A percentile compares a stretch with the other conserved stretches of the same genome.
Conservation (phyloP, 2,888 invertebrate species). For the Oscheius sp. region DNA sequence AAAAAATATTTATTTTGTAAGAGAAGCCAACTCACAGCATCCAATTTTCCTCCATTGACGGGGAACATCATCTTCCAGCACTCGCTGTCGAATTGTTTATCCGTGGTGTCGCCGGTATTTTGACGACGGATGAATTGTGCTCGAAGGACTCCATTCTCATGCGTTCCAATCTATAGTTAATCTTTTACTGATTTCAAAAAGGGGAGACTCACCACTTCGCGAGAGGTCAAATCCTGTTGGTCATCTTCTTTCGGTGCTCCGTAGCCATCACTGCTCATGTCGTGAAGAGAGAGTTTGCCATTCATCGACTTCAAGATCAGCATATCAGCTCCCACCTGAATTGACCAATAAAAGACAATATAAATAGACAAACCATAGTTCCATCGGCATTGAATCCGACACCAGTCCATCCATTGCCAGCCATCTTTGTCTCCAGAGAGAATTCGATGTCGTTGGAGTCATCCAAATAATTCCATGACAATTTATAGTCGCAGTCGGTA, state of each 20-base stretch:
- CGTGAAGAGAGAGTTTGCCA: slow-evolving; percentile 63
- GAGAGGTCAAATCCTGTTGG: slow-evolving; percentile 47
- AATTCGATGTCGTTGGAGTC: slow-evolving; percentile 72
- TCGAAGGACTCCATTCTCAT: slow-evolving; percentile 69
- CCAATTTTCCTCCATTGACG: slow-evolving; percentile 66
- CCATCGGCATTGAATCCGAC: slow-evolving; percentile 69
- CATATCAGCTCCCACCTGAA: slow-evolving; percentile 66
- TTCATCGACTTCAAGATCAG: slow-evolving; percentile 65
- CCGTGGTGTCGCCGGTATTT: slow-evolving; percentile 63
- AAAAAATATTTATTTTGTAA: not conserved
- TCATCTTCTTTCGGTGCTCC: slow-evolving; percentile 51
- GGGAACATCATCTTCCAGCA: slow-evolving; percentile 72
- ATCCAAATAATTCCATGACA: slow-evolving; percentile 69
- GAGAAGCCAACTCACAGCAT: slow-evolving; percentile 40
- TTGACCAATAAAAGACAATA: too few species aligned
- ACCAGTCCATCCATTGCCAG: slow-evolving; percentile 71
- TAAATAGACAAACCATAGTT: slow-evolving; percentile 52
- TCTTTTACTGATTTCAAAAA: too few species aligned
- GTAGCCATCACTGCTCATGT: slow-evolving; percentile 65
- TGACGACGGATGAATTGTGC: slow-evolving; percentile 70
- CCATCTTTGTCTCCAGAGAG: slow-evolving; percentile 68
- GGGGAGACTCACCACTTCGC: slow-evolving; percentile 37
- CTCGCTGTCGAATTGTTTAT: slow-evolving; percentile 63
- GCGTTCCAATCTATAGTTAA: slow-evolving; percentile 56
- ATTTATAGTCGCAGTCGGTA: slow-evolving; percentile 67